Percentiles rank a stretch among this genome's conserved stretches.
phyloP scores from a whole-genome alignment of 23 tunicate species.

The Pegea sp. region DNA sequence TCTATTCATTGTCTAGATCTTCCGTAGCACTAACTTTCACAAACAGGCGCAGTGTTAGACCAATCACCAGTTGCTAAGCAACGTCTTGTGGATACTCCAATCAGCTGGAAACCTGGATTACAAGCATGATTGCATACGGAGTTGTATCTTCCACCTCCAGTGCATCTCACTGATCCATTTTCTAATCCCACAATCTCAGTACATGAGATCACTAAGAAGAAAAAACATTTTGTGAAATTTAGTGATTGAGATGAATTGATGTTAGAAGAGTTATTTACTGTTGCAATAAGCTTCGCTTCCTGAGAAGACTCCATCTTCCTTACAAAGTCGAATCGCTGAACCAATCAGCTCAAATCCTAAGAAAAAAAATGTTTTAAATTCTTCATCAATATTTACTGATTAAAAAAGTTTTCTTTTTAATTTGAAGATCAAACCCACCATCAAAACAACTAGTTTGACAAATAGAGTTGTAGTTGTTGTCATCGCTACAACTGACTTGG shows the following conservation, averaged over 20 bases:
- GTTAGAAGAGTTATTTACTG: conserved; percentile 13
- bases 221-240: neutral
- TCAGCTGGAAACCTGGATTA: conserved; percentile 25
- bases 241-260: neutral
- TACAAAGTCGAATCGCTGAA: conserved; percentile 30
- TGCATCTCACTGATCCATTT: conserved; percentile 35
- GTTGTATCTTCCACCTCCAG: conserved; percentile 17
- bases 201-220: conserved; percentile 44
- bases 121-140: conserved; percentile 51
- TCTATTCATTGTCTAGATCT: no score
- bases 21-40: conserved; percentile 61
- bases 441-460: conserved; percentile 36
- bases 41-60: conserved; percentile 51
- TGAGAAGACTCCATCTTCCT: conserved; percentile 45
- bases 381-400: neutral
- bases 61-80: conserved; percentile 68
- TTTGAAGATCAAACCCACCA: conserved; percentile 17
- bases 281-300: conserved; percentile 34
- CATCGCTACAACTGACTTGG: conserved; percentile 19
- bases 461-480: conserved; percentile 58
- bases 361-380: neutral
- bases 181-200: conserved; percentile 6
- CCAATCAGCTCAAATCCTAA: conserved; percentile 73
- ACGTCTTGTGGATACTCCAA: conserved; percentile 36
- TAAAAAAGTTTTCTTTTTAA: neutral